Conservation (phyloP, 2,113 vertebrate genomes). For the Barbus barbus region DNA sequence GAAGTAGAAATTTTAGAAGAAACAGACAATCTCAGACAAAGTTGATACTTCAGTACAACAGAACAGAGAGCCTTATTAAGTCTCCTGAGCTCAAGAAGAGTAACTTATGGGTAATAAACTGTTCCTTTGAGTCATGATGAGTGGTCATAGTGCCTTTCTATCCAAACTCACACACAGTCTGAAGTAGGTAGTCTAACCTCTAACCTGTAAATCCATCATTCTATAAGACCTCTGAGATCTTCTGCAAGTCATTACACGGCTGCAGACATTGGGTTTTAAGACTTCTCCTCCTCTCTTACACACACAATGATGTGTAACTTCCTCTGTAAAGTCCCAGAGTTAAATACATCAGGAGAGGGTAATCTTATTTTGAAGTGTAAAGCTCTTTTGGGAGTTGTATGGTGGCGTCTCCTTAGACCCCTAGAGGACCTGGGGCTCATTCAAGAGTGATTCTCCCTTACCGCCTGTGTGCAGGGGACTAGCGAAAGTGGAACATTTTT, state of each 20-base stretch:
- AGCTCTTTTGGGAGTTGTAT: slow-evolving; percentile 4
- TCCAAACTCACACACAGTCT: not conserved
- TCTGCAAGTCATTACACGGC: not conserved
- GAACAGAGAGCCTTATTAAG: not conserved
- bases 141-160: too few relatives aligned
- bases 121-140: too few relatives aligned
- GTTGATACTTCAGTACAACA: not conserved
- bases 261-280: slow-evolving; percentile 3
- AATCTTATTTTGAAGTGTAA: slow-evolving; percentile 44
- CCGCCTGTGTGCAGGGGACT: not conserved
- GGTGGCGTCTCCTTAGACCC: not conserved
- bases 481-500: not conserved
- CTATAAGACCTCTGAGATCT: not conserved
- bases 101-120: not conserved
- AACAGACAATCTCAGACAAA: not conserved
- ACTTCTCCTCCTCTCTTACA: not conserved
- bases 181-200: not conserved
- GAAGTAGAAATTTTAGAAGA: not conserved
- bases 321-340: slow-evolving; percentile 31
- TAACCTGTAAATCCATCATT: not conserved
- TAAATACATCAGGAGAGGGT: slow-evolving; percentile 41
- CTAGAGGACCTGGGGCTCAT: slow-evolving; percentile 5
- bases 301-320: slow-evolving; percentile 33
- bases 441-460: slow-evolving; percentile 5
- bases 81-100: not conserved